Base-by-base conservation (phyloP, 2,113 vertebrate genomes). In the Chloroceryle aenea region DNA sequence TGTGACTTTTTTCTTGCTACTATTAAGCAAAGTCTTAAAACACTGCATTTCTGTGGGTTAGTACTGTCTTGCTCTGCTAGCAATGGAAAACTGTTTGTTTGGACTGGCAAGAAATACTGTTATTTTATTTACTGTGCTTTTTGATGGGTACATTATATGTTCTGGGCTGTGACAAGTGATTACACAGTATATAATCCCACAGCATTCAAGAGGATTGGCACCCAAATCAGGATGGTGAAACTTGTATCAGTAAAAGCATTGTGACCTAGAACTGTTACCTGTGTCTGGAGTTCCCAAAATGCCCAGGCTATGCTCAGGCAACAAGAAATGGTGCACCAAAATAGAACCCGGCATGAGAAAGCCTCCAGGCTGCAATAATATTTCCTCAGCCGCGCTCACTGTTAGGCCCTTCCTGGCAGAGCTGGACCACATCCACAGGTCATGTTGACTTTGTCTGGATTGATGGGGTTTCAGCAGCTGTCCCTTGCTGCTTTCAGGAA, bases 371-470 rank as follows among this genome's bases (percentile, higher is more conserved):
- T 94, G 87, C 85, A 83, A 93, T 93, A 96, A 93, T 87, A 96
- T 90, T 93, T 95, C 90, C 85, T 89, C 74, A 93, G 82, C 68
- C 91, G 3, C 18, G 3, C 59, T 93, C 30, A 9, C 48, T 52
- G 38, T 62, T 88, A 29, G 93, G 67, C 40, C 81, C 63, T 95
- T 85, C 87, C 85, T 96, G 93, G 87, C 79, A 93, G 79, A 92
- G 85, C 88, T 96, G 95, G 92, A 86, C 72, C 3, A 1, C 5
- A 0, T 93, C 93, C 85, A 91, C 61, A 48, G 90, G 90, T 97
- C 92, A 88, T 76, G 76, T 90, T 96, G 93, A 96, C 90, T 93
- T 93, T 90, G 81, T 79, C 78, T 87, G 88, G 56, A 86, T 90
- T 78, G 85, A 93, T 88, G 83, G 83, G 56, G 67, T 91, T 95